phyloP scores from a whole-genome alignment of 2,888 invertebrate genomes.

The Anticlea derivata region DNA sequence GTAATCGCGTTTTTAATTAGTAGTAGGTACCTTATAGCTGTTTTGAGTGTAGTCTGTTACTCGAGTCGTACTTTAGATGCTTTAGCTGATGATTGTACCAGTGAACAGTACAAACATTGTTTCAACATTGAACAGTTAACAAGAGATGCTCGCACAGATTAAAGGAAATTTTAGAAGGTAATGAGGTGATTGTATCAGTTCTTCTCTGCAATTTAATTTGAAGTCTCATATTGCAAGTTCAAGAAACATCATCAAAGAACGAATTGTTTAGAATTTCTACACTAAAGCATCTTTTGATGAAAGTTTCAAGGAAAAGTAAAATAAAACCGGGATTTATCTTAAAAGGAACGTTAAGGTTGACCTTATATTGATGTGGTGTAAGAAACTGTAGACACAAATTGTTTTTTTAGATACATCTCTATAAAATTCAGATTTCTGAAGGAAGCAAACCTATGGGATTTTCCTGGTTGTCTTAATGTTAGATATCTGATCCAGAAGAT shows the following conservation, averaged over 20 bases:
- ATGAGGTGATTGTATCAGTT: conserved; percentile 36
- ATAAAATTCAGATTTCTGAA: no score
- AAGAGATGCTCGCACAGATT: conserved; percentile 55
- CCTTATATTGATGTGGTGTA: no score
- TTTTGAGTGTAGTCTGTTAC: no score
- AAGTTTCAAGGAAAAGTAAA: neutral
- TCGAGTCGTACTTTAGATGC: neutral
- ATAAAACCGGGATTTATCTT: neutral
- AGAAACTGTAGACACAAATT: no score
- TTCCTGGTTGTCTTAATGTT: conserved; percentile 54
- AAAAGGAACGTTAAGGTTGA: no score
- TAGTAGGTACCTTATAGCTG: no score
- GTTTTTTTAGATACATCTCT: no score
- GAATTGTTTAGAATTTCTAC: conserved; percentile 15
- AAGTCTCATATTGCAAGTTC: conserved; percentile 30
- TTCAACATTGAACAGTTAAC: conserved; percentile 41
- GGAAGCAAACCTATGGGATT: conserved; percentile 48
- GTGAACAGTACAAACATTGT: conserved; percentile 58
- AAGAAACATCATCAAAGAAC: conserved; percentile 22
- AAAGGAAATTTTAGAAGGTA: conserved; percentile 45
- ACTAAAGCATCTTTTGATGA: neutral
- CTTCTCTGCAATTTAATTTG: conserved; percentile 34
- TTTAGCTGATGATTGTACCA: conserved; percentile 8
- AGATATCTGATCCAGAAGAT: conserved; percentile 65
- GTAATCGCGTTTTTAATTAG: no score